phyloP scores from a whole-genome alignment of 1,140 invertebrate genomes.

The Drosophila littoralis region DNA sequence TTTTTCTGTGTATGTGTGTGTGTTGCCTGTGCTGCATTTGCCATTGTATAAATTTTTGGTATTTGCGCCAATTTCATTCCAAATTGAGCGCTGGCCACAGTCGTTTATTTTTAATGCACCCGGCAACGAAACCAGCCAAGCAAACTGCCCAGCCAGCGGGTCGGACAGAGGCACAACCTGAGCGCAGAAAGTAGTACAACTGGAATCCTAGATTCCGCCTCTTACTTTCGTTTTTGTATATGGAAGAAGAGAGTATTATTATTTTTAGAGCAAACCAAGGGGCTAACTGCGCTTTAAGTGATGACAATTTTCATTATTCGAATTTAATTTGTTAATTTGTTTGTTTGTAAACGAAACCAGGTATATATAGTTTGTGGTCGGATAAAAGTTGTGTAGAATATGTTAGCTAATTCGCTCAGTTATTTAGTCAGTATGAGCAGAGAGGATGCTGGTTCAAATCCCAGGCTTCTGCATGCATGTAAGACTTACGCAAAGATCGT shows the following conservation, averaged over 20 bases:
- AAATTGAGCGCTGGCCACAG: slow-evolving; percentile 80
- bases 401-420: no score
- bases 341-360: no score
- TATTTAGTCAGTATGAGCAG: no score
- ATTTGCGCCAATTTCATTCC: slow-evolving; percentile 82
- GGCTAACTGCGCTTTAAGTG: not conserved
- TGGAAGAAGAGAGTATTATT: slow-evolving; percentile 37
- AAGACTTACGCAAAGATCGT: no score
- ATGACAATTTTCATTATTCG: no score
- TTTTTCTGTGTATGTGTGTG: slow-evolving; percentile 13
- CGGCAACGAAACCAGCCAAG: slow-evolving; percentile 52
- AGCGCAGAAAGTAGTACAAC: slow-evolving; percentile 1
- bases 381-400: no score
- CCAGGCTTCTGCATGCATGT: no score
- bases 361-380: no score
- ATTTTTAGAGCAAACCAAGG: slow-evolving; percentile 5
- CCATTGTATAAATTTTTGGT: slow-evolving; percentile 81
- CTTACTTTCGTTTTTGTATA: slow-evolving; percentile 26
- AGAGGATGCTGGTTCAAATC: no score
- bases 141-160: slow-evolving; percentile 55
- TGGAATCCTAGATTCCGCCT: slow-evolving; percentile 5
- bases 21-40: slow-evolving; percentile 63
- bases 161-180: not conserved
- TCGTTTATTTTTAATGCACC: slow-evolving; percentile 82
- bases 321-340: no score